Conservation (phyloP, 2,888 invertebrate genomes). For the Spilarctia lutea region DNA sequence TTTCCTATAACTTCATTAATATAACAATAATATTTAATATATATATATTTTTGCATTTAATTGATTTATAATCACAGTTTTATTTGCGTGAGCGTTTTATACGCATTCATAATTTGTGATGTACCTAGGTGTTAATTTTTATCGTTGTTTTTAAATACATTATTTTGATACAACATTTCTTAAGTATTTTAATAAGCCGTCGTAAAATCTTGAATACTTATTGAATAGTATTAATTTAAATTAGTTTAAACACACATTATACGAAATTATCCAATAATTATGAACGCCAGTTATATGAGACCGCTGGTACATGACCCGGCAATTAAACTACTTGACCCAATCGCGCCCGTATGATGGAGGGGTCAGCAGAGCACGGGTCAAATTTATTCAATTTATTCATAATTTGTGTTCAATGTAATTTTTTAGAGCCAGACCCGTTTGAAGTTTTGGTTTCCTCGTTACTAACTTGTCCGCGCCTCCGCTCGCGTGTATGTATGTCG, state of each 20-base stretch:
- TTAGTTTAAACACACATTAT: not conserved
- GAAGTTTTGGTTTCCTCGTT: not conserved
- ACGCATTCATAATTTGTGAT: too few relatives aligned
- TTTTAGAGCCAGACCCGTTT: not conserved
- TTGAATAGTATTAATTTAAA: not conserved
- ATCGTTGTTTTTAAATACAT: not conserved
- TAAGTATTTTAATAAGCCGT: not conserved
- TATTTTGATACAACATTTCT: too few relatives aligned
- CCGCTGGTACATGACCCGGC: conserved; percentile 44
- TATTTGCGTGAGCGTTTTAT: too few relatives aligned
- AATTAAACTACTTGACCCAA: conserved; percentile 79
- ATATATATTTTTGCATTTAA: not conserved
- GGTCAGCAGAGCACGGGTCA: conserved; percentile 67
- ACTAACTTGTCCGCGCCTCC: not conserved
- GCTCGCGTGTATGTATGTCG: too few relatives aligned
- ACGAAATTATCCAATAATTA: not conserved
- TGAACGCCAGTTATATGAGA: conserved; percentile 11
- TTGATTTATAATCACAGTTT: too few relatives aligned
- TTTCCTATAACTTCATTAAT: not conserved
- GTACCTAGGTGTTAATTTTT: not conserved
- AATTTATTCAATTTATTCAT: conserved; percentile 57
- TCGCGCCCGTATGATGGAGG: conserved; percentile 58
- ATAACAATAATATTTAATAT: too few relatives aligned
- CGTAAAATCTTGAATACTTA: not conserved
- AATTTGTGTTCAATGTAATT: conserved; percentile 35